Evolutionary conservation across 2,888 invertebrate species (phyloP), one percentile per base, ranked within the genome.

Genomic region (Theodoxus fluviatilis): DNA sequence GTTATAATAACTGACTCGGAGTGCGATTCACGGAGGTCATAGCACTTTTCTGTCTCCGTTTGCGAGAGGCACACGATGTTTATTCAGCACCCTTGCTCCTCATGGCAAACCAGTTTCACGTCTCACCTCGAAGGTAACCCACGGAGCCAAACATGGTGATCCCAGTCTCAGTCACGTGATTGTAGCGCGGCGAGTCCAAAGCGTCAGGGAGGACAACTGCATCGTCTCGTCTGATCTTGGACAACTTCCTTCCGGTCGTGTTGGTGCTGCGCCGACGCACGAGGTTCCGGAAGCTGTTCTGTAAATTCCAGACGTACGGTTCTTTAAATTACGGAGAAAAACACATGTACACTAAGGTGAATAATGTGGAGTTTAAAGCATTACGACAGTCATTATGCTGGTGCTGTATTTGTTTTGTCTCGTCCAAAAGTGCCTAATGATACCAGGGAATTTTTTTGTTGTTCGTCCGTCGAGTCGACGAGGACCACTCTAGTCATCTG

Each of bases 101-200:
- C n/a, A n/a, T n/a, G n/a, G n/a, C n/a, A n/a, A n/a, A n/a, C n/a
- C n/a, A n/a, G 1, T 43, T 28, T 15, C 22, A 1, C 7, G 18
- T 40, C 65, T 64, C 67, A 81, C 82, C 81, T 79, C 78, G 77
- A 18, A 81, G 75, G 68, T 79, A 79, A 1, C 81, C 81, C 18
- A 82, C 82, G 7, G 80, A 80, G 12, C 81, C 82, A 73, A 82
- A 82, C 77, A 80, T 81, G n/a, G 78, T 74, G 2, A 70, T 65
- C 0, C 73, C 73, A 22, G 68, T 33, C 28, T 74, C 73, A 35
- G 67, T 66, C 28, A 72, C 66, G 59, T 72, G 71, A 25, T 67
- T 65, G 7, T 33, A 61, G n/a, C 69, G 52, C 22, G 71, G 66
- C 1, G 64, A 65, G 38, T 71, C 72, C 0, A 38, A 43, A 12